Percentiles rank a stretch among this genome's conserved stretches.
These are phyloP conservation scores for Pyrgilauda ruficollis DNA, from an alignment of 2,113 vertebrate species.

Conservation along the genomic window DNA sequence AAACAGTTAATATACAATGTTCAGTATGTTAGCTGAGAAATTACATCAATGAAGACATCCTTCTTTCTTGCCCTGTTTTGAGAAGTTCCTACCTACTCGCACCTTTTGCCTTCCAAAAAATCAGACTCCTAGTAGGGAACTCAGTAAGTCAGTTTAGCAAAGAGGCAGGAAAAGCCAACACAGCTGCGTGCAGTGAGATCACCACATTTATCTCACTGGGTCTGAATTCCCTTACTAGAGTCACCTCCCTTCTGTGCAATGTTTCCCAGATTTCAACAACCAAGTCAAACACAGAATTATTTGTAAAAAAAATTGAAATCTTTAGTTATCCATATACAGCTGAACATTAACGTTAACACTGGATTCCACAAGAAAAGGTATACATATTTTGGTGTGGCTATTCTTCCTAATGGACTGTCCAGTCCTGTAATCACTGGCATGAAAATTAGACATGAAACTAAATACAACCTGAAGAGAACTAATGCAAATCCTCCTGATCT, in stretches of 20 bases:
- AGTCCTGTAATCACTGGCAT: not conserved
- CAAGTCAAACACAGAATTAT: not conserved
- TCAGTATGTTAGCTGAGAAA: not conserved
- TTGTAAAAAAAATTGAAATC: not conserved
- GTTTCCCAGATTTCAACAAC: slow-evolving; percentile 6
- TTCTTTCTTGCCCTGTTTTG: not conserved
- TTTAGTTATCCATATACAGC: not conserved
- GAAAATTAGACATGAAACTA: not conserved
- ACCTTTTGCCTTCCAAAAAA: not conserved
- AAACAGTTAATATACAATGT: not conserved
- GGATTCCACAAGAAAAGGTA: not conserved
- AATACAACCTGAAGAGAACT: not conserved
- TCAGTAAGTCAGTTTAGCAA: not conserved
- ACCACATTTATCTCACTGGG: slow-evolving; percentile 52
- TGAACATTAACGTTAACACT: not conserved
- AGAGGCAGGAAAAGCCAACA: slow-evolving; percentile 38
- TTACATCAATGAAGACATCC: not conserved
- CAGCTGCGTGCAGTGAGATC: slow-evolving; percentile 53
- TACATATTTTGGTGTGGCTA: not conserved
- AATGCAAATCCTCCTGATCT: not conserved
- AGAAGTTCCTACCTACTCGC: not conserved
- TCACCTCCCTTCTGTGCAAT: slow-evolving; percentile 48
- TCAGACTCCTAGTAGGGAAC: not conserved
- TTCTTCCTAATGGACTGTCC: not conserved
- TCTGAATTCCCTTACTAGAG: not conserved